Evolutionary conservation across 2,888 invertebrate species (phyloP).

Genomic region (Resseliella maxima): DNA sequence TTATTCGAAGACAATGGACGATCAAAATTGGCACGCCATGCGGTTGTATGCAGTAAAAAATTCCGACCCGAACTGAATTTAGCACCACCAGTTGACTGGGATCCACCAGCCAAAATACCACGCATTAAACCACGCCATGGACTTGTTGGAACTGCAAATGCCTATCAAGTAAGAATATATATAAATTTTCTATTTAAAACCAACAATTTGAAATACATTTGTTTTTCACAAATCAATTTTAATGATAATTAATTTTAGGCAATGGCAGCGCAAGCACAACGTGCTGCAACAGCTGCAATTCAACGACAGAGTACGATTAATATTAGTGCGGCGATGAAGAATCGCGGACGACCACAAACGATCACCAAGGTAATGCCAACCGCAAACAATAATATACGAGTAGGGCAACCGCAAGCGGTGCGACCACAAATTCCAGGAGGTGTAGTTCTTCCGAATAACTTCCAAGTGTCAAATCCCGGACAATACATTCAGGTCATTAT

Average conservation of each 20-base stretch:
- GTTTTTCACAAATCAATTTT: neutral
- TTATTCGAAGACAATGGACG: conserved; percentile 94
- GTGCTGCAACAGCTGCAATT: conserved; percentile 60
- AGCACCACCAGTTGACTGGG: conserved; percentile 90
- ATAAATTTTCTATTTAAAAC: neutral
- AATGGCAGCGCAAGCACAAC: conserved; percentile 67
- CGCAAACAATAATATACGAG: conserved; percentile 4
- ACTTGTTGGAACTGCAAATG: conserved; percentile 67
- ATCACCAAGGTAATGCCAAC: conserved; percentile 62
- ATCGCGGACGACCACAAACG: conserved; percentile 64
- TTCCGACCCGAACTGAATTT: conserved; percentile 89
- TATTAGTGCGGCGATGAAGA: conserved; percentile 59
- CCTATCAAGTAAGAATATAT: conserved; percentile 65
- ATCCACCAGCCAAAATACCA: conserved; percentile 93
- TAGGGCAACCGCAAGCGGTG: neutral
- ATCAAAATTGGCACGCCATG: conserved; percentile 88
- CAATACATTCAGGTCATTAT: conserved; percentile 65
- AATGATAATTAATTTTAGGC: conserved; percentile 63
- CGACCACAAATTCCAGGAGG: conserved; percentile 63
- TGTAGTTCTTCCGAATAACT: conserved; percentile 66
- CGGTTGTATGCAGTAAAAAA: conserved; percentile 87
- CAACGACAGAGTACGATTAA: conserved; percentile 58
- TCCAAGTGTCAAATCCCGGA: conserved; percentile 63
- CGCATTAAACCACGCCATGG: conserved; percentile 68
- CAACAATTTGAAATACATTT: neutral